Percentiles rank a stretch among this genome's conserved stretches.
Evolutionary conservation across 2,888 invertebrate genomes (phyloP).

Genomic region (Pyrrhia umbra): DNA sequence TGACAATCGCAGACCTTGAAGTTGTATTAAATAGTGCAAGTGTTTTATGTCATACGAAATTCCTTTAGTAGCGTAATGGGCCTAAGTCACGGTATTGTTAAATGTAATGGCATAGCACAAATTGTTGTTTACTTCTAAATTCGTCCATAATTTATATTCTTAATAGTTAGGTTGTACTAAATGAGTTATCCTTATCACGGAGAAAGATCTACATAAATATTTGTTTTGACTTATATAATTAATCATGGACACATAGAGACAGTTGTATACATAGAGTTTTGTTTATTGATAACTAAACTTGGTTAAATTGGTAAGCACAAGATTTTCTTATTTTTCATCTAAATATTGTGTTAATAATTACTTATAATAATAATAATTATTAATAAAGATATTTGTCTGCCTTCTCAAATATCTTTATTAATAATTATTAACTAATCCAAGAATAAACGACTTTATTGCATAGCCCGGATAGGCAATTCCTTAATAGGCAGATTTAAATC

Average conservation of each 20-base stretch:
- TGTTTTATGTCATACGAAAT: neutral
- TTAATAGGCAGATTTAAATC: conserved; percentile 3
- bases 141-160: neutral
- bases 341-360: too few relatives aligned
- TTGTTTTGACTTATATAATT: too few relatives aligned
- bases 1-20: conserved; percentile 15
- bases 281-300: too few relatives aligned
- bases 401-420: too few relatives aligned
- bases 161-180: neutral
- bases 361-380: too few relatives aligned
- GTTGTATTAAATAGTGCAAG: neutral
- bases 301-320: too few relatives aligned
- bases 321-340: too few relatives aligned
- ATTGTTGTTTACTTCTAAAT: neutral
- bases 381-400: too few relatives aligned
- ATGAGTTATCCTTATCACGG: neutral
- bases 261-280: too few relatives aligned
- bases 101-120: neutral
- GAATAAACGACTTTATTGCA: neutral
- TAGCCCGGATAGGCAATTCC: neutral
- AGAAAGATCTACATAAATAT: too few relatives aligned
- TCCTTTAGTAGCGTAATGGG: neutral
- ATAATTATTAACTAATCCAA: conserved; percentile 2
- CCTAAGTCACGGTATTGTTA: neutral
- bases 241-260: too few relatives aligned